Evolutionary conservation across 2,113 vertebrate genomes (phyloP), one percentile per base, ranked within the genome.

Genomic region (Andinoacara biseriatus): DNA sequence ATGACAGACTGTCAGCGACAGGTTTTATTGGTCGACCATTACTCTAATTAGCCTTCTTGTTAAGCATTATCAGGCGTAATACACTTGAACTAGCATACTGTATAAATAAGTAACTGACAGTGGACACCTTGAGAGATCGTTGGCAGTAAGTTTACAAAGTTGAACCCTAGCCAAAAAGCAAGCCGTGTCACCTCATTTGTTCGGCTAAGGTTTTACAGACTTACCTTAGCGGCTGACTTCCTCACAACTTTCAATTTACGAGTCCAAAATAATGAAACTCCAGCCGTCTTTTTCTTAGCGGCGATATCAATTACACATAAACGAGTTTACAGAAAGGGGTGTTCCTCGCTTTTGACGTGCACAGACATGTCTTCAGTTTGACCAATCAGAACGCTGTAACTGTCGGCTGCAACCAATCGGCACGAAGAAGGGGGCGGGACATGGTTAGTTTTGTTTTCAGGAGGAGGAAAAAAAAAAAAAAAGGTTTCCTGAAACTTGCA

Each of bases 401-500:
- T 11, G 1, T 74, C 2, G 1, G 1, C 2, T 1, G 0, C 2
- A 58, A 20, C 95, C 93, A 96, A 94, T 95, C 5, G 75, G 8
- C 2, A 14, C 0, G 3, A 0, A 18, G 7, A 54, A 2, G 6
- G 60, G 31, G 94, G 94, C 86, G 90, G 92, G 92, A 40, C 20
- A 8, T 61, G 7, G 11, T 24, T 5, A 35, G 87, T 67, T 87
- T 63, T 84, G 80, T 85, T 93, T 93, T 88, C 81, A 9, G 31
- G 40, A 7, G 43, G 4, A 58, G 38, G 11, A 86, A 87, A 87
- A n/a, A 91, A 33, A 22, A 85, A 89, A 86, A 46, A 91, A 94
- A 91, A 91, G 76, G 91, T 94, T 95, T 95, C 90, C 90, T 94
- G 94, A 95, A 95, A 95, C 93, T 93, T 93, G 93, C 94, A 89